Evolutionary conservation across 2,797 vertebrate genomes (phyloP).

Genomic region (Hylomyscus alleni): DNA sequence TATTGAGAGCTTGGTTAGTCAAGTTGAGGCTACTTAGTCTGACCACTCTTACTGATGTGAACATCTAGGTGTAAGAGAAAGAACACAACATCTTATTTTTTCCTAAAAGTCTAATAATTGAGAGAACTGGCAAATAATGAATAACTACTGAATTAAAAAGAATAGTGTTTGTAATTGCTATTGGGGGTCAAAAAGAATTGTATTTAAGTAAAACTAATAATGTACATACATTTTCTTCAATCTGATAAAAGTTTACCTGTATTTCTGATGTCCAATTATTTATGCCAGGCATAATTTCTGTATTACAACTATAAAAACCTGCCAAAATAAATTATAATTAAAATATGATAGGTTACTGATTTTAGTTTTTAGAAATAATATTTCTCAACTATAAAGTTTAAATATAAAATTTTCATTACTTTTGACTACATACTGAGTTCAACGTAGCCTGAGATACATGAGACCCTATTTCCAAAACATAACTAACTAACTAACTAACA

Average conservation of each 20-base stretch:
- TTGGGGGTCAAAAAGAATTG: background rate
- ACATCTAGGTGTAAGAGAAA: conserved; percentile 93
- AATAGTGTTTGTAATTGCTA: conserved; percentile 11
- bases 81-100: conserved; percentile 38
- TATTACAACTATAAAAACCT: conserved; percentile 99
- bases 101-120: background rate
- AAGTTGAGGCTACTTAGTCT: conserved; percentile 95
- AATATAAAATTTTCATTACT: conserved; percentile 5
- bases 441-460: background rate
- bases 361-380: conserved; percentile 53
- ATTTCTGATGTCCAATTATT: conserved; percentile 97
- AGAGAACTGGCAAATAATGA: conserved; percentile 43
- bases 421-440: background rate
- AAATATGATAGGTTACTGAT: conserved; percentile 53
- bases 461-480: background rate
- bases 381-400: conserved; percentile 23
- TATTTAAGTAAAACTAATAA: conserved; percentile 23
- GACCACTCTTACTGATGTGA: conserved; percentile 97
- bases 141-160: conserved; percentile 42
- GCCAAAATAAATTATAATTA: conserved; percentile 77
- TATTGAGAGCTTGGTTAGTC: conserved; percentile 97
- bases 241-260: conserved; percentile 91
- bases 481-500: background rate
- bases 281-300: conserved; percentile 98
- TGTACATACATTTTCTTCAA: conserved; percentile 42